Percentiles rank a stretch among this genome's conserved stretches.
These are phyloP conservation scores for Bombus terrestris DNA, from an alignment of 1,140 invertebrate genomes.

Conservation along the genomic window DNA sequence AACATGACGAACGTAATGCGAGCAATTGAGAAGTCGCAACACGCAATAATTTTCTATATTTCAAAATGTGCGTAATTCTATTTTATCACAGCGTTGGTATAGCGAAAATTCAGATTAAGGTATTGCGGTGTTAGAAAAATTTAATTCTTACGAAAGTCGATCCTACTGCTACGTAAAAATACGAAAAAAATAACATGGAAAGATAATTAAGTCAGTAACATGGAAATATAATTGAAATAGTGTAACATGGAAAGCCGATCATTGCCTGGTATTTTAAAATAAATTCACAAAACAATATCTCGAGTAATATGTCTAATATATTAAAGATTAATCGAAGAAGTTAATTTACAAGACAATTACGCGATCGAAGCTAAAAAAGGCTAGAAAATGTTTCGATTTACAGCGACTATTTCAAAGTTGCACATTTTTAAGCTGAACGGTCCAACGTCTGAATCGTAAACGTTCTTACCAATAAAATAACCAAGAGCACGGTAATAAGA, in stretches of 20 bases:
- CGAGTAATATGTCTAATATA: neutral
- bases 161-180: neutral
- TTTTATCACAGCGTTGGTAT: too few species aligned
- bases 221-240: too few species aligned
- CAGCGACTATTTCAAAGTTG: neutral
- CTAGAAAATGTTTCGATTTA: neutral
- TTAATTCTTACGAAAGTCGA: neutral
- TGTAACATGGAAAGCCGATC: too few species aligned
- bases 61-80: too few species aligned
- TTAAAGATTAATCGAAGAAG: neutral
- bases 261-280: too few species aligned
- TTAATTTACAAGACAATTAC: neutral
- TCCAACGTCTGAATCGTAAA: neutral
- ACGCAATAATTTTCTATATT: too few species aligned
- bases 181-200: neutral
- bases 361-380: neutral
- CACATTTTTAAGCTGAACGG: neutral
- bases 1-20: too few species aligned
- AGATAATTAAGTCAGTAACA: neutral
- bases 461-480: neutral
- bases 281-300: too few species aligned
- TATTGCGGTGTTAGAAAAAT: too few species aligned
- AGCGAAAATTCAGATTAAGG: neutral
- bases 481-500: neutral
- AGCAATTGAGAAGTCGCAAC: too few species aligned